Percentiles rank a stretch among this genome's conserved stretches.
Conservation (phyloP, 2,113 vertebrate species). For the Mesembrinibis cayennensis region DNA sequence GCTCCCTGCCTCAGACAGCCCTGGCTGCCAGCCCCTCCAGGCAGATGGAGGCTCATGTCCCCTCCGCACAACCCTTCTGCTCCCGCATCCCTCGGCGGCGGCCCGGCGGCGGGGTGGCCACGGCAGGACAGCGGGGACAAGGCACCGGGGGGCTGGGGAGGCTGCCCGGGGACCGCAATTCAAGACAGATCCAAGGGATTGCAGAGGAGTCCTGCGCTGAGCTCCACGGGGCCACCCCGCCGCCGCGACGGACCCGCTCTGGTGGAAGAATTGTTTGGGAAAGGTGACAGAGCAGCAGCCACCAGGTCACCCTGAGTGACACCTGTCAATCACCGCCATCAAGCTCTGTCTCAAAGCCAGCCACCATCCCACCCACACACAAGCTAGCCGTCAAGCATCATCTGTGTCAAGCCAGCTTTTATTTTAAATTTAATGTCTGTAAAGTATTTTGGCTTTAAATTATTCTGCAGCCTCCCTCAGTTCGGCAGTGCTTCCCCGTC, state of each 20-base stretch:
- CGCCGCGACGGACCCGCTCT: rapidly evolving
- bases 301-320: background rate
- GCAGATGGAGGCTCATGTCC: conserved; percentile 29
- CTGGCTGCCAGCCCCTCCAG: background rate
- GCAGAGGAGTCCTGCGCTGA: background rate
- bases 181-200: background rate
- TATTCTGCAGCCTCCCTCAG: conserved; percentile 49
- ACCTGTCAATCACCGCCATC: background rate
- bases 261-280: background rate
- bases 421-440: background rate
- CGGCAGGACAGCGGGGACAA: background rate
- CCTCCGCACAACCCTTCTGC: background rate
- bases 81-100: background rate
- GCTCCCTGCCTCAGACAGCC: background rate
- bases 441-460: conserved; percentile 59
- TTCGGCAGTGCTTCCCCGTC: conserved; percentile 37
- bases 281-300: background rate
- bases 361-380: background rate
- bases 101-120: background rate
- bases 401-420: background rate
- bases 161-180: background rate
- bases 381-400: background rate
- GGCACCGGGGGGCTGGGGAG: background rate
- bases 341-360: background rate
- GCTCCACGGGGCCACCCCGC: rapidly evolving